Percentiles rank a stretch among this genome's conserved stretches.
phyloP scores from a whole-genome alignment of 2,888 invertebrate species.

The Thymelicus lineola region DNA sequence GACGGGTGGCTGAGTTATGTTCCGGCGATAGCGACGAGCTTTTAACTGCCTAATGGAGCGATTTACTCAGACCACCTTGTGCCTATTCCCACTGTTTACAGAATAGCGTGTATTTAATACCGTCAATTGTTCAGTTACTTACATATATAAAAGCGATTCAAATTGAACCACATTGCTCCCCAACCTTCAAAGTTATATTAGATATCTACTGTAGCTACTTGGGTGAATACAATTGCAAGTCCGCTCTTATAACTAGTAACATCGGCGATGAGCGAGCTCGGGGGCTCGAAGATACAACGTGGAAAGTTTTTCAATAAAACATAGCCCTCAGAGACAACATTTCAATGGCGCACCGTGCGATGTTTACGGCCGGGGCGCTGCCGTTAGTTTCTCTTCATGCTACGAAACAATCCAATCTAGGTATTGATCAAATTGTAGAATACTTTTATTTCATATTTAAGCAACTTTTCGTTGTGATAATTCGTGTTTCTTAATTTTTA shows the following conservation, averaged over 20 bases:
- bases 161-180: no score
- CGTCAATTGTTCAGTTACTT: constrained; percentile 57
- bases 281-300: constrained; percentile 58
- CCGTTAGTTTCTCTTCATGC: constrained; percentile 54
- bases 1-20: constrained; percentile 83
- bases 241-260: constrained; percentile 16
- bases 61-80: constrained; percentile 81
- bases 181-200: constrained; percentile 10
- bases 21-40: constrained; percentile 83
- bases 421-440: constrained; percentile 70
- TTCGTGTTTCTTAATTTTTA: background rate
- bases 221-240: constrained; percentile 19
- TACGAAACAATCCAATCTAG: constrained; percentile 70
- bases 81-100: constrained; percentile 68
- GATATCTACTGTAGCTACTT: background rate
- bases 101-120: constrained; percentile 58
- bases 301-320: constrained; percentile 83
- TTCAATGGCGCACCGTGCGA: constrained; percentile 73
- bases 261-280: constrained; percentile 48
- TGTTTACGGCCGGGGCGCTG: constrained; percentile 69
- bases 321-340: constrained; percentile 78
- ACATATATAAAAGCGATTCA: background rate
- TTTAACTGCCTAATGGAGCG: constrained; percentile 85
- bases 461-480: background rate
- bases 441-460: constrained; percentile 13